Percentiles rank a stretch among this genome's conserved stretches.
Conservation (phyloP, 23 tunicate genomes). For the Ciona savignyi region DNA sequence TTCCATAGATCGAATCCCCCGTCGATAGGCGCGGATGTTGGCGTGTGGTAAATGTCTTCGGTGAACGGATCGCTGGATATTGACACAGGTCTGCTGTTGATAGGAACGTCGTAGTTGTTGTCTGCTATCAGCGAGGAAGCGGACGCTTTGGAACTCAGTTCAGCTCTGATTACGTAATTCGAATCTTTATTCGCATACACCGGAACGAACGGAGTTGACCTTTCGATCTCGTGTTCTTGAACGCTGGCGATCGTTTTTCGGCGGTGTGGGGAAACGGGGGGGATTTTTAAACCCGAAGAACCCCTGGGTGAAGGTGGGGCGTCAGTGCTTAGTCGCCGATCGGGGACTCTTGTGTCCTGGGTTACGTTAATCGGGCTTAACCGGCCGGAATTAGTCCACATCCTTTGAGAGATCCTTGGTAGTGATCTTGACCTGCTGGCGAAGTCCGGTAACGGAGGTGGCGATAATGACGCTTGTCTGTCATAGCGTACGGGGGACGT, state of each 20-base stretch:
- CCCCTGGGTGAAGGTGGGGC: neutral
- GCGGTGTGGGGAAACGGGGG: constrained; percentile 1
- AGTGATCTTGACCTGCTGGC: neutral
- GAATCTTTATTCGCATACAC: neutral
- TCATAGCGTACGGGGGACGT: too few species aligned
- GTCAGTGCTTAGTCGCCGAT: neutral
- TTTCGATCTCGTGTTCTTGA: neutral
- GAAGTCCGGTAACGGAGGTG: neutral
- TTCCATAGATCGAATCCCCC: neutral
- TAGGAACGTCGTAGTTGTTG: neutral
- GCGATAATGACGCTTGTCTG: neutral
- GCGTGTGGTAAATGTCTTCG: neutral
- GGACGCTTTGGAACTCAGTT: neutral
- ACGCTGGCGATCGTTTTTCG: neutral
- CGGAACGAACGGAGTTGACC: neutral
- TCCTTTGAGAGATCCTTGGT: neutral
- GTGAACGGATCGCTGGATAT: neutral
- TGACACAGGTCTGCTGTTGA: neutral
- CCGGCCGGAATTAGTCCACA: neutral
- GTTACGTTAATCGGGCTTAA: neutral
- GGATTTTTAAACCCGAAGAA: neutral
- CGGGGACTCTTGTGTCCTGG: neutral
- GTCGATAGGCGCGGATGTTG: neutral
- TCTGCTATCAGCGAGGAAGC: neutral
- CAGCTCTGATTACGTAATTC: neutral